Evolutionary conservation across 2,797 vertebrate species (phyloP), one percentile per base, ranked within the genome.

Genomic region (Crypturellus tataupa): DNA sequence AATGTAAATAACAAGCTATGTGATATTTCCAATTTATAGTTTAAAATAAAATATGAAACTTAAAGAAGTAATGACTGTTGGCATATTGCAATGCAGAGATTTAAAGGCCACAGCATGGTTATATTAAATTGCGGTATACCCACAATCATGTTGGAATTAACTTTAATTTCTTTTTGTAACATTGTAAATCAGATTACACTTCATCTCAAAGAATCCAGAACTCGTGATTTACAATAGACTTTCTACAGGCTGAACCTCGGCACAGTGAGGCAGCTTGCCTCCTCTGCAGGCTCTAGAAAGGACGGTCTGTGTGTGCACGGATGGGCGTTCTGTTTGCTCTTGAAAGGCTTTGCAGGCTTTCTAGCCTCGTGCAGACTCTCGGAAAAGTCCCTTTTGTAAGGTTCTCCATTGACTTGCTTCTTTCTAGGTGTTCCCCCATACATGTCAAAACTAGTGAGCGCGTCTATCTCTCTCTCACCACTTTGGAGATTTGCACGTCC

Each of bases 21-120:
- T 91, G 95, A 93, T 87, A 89, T 93, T 96, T 96, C 94, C 91
- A 85, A 95, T 96, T 94, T 95, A 93, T 94, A 92, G 95, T 96
- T 96, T 96, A 94, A 96, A 97, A 95, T 94, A 90, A 97, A 96
- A 96, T 93, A 90, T 17, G 93, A 94, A 94, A 95, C 84, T 94
- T 89, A 88, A 55, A 37, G 78, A 96, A 81, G 92, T 93, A 78
- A 86, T 83, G 95, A 90, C 31, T 91, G 85, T 94, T 89, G 94
- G 95, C 94, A 96, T 89, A 37, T 89, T 49, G 93, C 89, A 85
- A 65, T 70, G 78, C 29, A 27, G 71, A 87, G 94, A 97, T 97
- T 97, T 97, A 95, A 96, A 96, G 92, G 91, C 95, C 97, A 95
- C 96, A 97, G 96, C 95, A 95, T 97, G 92, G 83, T 94, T 94